Percentiles rank a stretch among this genome's conserved stretches.
phyloP scores from a whole-genome alignment of 2,888 invertebrate species.

The Lycocerus yunnanus region DNA sequence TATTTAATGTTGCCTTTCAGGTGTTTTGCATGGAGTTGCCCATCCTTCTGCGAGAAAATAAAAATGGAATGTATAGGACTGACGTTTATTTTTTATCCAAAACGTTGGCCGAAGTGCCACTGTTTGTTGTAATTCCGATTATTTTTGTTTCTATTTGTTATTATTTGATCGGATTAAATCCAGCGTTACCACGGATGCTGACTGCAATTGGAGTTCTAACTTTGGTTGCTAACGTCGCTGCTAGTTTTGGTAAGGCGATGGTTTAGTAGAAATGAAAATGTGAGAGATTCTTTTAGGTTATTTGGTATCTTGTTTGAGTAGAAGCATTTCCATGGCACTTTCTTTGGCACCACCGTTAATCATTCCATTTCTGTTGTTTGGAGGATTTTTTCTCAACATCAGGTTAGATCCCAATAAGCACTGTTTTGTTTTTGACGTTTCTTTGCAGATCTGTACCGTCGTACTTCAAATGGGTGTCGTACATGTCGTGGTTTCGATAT shows the following conservation, averaged over 20 bases:
- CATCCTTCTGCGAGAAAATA: slow-evolving; percentile 85
- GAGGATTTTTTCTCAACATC: slow-evolving; percentile 92
- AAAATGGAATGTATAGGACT: slow-evolving; percentile 87
- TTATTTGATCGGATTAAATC: slow-evolving; percentile 85
- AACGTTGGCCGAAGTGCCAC: slow-evolving; percentile 85
- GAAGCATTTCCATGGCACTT: slow-evolving; percentile 69
- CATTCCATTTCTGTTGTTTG: slow-evolving; percentile 92
- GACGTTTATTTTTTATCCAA: slow-evolving; percentile 91
- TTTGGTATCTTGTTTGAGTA: background rate
- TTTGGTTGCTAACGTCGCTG: slow-evolving; percentile 84
- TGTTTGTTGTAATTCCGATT: slow-evolving; percentile 81
- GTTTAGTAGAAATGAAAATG: background rate
- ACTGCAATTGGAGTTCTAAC: slow-evolving; percentile 75
- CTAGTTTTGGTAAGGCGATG: slow-evolving; percentile 75
- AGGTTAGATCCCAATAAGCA: slow-evolving; percentile 59
- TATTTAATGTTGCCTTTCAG: slow-evolving; percentile 55
- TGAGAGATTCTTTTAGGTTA: background rate
- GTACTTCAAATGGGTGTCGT: slow-evolving; percentile 85
- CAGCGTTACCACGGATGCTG: slow-evolving; percentile 71
- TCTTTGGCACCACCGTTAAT: slow-evolving; percentile 90
- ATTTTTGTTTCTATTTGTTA: slow-evolving; percentile 83
- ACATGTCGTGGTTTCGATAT: slow-evolving; percentile 91
- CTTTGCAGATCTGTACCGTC: slow-evolving; percentile 74
- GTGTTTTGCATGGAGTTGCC: slow-evolving; percentile 89
- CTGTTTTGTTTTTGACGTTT: background rate